Conservation (phyloP, 2,797 vertebrate species). For the Mionectes olivaceus region DNA sequence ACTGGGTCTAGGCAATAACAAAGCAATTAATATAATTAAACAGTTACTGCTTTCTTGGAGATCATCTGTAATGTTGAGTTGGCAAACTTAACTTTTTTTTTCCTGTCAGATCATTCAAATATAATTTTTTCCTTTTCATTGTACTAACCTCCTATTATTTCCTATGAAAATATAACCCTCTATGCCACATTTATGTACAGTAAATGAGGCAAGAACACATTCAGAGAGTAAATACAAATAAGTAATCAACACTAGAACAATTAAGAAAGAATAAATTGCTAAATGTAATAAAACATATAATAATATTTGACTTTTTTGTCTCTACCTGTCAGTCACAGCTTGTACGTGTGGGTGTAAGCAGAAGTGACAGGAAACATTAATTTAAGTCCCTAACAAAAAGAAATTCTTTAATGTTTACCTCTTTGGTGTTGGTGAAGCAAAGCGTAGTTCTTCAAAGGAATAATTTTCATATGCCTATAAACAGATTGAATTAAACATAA, state of each 20-base stretch:
- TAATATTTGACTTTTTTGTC: background rate
- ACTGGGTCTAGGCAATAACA: conserved; percentile 86
- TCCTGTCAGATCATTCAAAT: background rate
- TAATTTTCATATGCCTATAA: conserved; percentile 97
- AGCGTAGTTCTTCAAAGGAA: conserved; percentile 98
- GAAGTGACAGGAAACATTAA: background rate
- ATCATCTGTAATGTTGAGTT: background rate
- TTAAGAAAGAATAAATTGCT: background rate
- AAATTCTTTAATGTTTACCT: conserved; percentile 80
- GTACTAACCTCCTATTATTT: background rate
- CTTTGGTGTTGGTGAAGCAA: conserved; percentile 98
- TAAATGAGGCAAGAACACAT: background rate
- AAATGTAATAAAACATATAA: background rate
- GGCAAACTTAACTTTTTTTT: background rate
- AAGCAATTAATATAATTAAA: background rate
- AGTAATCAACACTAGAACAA: background rate
- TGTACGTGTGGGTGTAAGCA: background rate
- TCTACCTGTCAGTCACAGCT: background rate
- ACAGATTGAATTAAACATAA: background rate
- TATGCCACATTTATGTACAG: background rate
- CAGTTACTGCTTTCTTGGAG: background rate
- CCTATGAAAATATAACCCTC: background rate
- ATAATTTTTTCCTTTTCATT: background rate
- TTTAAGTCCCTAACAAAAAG: background rate
- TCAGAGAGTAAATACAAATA: background rate